phyloP scores from a whole-genome alignment of 2,888 invertebrate genomes.

The Lampropteryx suffumata region DNA sequence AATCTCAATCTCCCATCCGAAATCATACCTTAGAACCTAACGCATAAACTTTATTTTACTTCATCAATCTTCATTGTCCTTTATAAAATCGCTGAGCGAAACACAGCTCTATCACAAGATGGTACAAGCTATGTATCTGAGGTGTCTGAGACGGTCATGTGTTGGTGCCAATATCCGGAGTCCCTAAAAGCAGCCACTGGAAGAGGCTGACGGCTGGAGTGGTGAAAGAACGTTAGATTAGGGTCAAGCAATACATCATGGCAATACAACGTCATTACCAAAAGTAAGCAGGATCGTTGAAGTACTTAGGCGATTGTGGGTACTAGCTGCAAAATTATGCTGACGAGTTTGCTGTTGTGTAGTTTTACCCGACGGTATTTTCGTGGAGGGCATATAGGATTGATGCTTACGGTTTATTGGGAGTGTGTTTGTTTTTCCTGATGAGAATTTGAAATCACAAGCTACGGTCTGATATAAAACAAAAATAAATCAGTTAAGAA shows the following conservation, averaged over 20 bases:
- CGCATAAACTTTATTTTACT: background rate
- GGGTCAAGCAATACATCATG: background rate
- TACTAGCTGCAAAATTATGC: background rate
- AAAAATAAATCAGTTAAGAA: too few species aligned
- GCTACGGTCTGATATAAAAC: too few species aligned
- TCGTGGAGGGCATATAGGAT: constrained; percentile 6
- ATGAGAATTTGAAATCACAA: constrained; percentile 3
- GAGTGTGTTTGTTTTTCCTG: constrained; percentile 3
- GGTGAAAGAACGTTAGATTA: constrained; percentile 3
- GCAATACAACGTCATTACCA: too few species aligned
- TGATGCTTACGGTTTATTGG: constrained; percentile 1
- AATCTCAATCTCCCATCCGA: background rate
- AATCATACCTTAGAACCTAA: background rate
- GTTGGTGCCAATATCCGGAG: constrained; percentile 21
- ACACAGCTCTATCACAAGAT: constrained; percentile 3
- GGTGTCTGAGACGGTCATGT: constrained; percentile 24
- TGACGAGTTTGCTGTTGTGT: constrained; percentile 1
- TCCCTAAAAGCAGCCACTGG: constrained; percentile 9
- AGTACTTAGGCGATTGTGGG: too few species aligned
- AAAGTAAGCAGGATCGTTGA: too few species aligned
- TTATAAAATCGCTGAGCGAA: background rate
- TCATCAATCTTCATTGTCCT: background rate
- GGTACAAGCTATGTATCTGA: constrained; percentile 3
- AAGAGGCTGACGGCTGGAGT: constrained; percentile 11
- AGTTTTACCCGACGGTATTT: background rate